Base-by-base conservation (phyloP, 2,888 invertebrate species). In the Hypsopygia costalis region DNA sequence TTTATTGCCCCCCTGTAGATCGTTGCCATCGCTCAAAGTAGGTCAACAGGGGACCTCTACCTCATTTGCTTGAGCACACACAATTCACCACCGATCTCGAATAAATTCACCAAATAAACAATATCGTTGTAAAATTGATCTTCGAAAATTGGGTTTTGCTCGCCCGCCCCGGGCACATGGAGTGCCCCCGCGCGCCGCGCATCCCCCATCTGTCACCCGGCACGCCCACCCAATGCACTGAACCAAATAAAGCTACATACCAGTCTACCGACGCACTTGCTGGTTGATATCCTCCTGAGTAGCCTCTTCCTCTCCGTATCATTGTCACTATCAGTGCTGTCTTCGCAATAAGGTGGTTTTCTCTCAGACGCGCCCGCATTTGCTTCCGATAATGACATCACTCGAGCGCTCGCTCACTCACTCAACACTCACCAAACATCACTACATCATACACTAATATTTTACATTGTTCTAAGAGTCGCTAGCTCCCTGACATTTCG, bases 241-340 rank as follows among this genome's bases (percentile, higher is more conserved):
- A 34, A 34, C 30, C 11, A 12, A 36, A 51, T 44, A 49, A 40
- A 36, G 27, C 29, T 30, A 38, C 65, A 65, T 89, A 95, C 95
- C 91, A 94, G 91, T 81, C 92, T 92, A 77, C 94, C 94, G 74
- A 94, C 93, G 79, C 94, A 94, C 80, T 93, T 93, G 83, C 95
- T 95, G 47, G 95, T 95, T 46, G 95, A 95, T 73, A 95, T 91
- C 66, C 94, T 92, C 67, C 95, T 91, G 67, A 94, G 92, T 76
- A 95, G 93, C 57, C 92, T 92, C 53, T 93, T 94, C 62, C 93
- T 94, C 74, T 95, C 95, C 43, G 93, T 92, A 76, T 95, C 95
- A 78, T 93, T 94, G 75, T 96, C 96, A 82, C 95, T 95, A 72
- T 95, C 95, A 22, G 95, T 88, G 69, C 88, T 89, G 62, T 89